Conservation (phyloP, 2,888 invertebrate genomes). For the Habrosyne pyritoides region DNA sequence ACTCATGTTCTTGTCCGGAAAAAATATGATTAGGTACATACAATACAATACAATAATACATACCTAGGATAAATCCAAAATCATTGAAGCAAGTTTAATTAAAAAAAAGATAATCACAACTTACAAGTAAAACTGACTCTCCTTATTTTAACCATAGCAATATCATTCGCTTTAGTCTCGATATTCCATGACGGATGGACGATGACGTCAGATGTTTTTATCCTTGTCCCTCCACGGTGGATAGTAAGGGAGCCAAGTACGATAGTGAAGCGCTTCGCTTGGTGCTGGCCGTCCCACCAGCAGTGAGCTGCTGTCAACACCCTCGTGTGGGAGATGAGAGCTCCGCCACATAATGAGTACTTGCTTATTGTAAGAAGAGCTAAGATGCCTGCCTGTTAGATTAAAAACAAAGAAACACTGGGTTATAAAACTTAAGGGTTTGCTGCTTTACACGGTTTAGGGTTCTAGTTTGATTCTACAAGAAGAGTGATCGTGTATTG, state of each 20-base stretch:
- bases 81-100: too few species aligned
- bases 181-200: constrained; percentile 63
- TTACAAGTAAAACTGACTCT: constrained; percentile 55
- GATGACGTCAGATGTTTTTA: constrained; percentile 47
- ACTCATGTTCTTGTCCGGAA: too few species aligned
- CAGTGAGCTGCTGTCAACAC: constrained; percentile 73
- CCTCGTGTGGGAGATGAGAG: constrained; percentile 58
- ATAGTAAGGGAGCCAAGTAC: constrained; percentile 68
- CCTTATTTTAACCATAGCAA: constrained; percentile 59
- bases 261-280: constrained; percentile 57
- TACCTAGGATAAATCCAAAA: too few species aligned
- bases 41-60: neutral
- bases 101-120: too few species aligned
- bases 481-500: too few species aligned
- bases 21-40: too few species aligned
- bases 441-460: too few species aligned
- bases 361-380: constrained; percentile 52
- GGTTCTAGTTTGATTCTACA: too few species aligned
- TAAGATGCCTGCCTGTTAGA: constrained; percentile 67
- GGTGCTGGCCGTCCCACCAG: constrained; percentile 69
- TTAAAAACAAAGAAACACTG: too few species aligned
- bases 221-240: constrained; percentile 67
- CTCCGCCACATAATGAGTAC: constrained; percentile 69
- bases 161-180: constrained; percentile 49
- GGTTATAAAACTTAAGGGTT: too few species aligned